A percentile compares a stretch with the other conserved stretches of the same genome.
These are phyloP conservation scores for Herpailurus yagouaroundi DNA, from an alignment of 2,113 vertebrate species.

Conservation along the genomic window DNA sequence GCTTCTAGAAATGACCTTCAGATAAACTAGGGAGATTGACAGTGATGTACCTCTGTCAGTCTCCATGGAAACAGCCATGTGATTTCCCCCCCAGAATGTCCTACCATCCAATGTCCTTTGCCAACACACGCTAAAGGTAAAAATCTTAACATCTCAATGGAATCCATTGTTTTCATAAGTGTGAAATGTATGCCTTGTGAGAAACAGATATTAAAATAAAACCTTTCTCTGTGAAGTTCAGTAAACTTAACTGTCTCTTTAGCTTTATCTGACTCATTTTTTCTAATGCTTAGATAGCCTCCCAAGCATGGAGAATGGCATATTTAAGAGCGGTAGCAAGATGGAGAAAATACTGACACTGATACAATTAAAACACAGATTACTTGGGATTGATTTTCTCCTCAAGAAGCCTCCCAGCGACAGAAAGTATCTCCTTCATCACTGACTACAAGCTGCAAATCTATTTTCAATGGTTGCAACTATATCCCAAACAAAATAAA, in stretches of 20 bases:
- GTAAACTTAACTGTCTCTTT: background rate
- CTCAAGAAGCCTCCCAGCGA: background rate
- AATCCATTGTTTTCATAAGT: too few relatives aligned
- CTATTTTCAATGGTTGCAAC: background rate
- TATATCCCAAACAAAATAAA: accelerated
- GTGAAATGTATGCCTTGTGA: background rate
- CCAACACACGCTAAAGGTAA: background rate
- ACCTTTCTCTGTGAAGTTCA: background rate
- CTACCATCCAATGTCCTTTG: background rate
- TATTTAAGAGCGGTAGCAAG: background rate
- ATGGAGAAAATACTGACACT: background rate
- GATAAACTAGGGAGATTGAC: background rate
- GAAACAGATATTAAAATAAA: background rate
- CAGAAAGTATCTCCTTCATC: background rate
- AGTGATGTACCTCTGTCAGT: background rate
- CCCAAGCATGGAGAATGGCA: accelerated
- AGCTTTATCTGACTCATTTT: background rate
- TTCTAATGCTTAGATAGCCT: too few relatives aligned
- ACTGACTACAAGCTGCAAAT: background rate
- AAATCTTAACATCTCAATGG: background rate
- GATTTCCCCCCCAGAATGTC: background rate
- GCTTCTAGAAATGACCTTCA: background rate
- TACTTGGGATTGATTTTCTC: background rate
- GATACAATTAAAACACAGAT: background rate
- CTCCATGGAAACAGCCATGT: background rate